Base-by-base conservation (phyloP, 2,113 vertebrate genomes). In the Phoenicopterus ruber region DNA sequence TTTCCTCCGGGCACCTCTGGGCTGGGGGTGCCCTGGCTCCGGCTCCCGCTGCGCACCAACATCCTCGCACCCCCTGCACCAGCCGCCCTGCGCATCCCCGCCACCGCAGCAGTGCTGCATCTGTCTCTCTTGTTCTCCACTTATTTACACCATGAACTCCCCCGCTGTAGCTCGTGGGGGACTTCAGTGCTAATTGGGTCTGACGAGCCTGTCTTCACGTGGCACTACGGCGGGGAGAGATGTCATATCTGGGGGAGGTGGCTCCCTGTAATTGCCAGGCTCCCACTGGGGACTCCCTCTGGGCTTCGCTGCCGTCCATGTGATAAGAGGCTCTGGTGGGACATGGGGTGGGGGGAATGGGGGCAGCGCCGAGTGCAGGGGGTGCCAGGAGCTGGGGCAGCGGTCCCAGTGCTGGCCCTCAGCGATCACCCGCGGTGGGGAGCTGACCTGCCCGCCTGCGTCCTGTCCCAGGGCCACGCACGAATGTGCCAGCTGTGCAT, bases 301-400 rank as follows among this genome's bases (percentile, higher is more conserved):
- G 78, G 38, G 61, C 67, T 65, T 38, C 0, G 0, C 57, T 67
- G 91, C 42, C 6, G 0, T 44, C 49, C 5, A 0, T 8, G 8
- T 47, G 66, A 57, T 18, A 50, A 21, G n/a, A 58, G 31, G 65
- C 47, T 85, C 31, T 1, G 2, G 24, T 29, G 66, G 81, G 50
- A 94, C 57, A 16, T 0, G 1, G 58, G 40, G 7, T 9, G 10
- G 58, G 17, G 65, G 31, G 49, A 50, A 24, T 2, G 1, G 62
- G 36, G 17, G 11, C 46, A 46, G 32, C 22, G 0, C 20, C 7
- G 7, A 38, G 16, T 11, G 16, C 13, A 11, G 9, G 2, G 17
- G 40, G 29, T 55, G 55, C 47, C 40, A 47, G 47, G 46, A 70
- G 36, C 16, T 2, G 1, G 19, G 21, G 13, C 38, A 50, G 76